Base-by-base conservation (phyloP, 2,888 invertebrate genomes). In the Rhopalosiphum nymphaeae region DNA sequence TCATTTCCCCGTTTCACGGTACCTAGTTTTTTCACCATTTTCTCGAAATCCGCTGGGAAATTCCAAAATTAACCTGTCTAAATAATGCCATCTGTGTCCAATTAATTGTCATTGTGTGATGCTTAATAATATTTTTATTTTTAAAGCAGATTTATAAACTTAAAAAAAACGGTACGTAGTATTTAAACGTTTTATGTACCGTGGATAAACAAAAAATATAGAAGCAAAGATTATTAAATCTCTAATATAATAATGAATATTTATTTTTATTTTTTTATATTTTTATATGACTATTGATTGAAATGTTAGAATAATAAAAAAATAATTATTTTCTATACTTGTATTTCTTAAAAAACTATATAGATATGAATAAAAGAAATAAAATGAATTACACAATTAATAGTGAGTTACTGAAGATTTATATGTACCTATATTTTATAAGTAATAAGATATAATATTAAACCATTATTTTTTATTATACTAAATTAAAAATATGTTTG, bases 91-190 rank as follows among this genome's bases (percentile, higher is more conserved):
- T 44, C 42, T 29, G 46, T 89, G 26, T 89, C 56, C 42, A 57
- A 89, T 89, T 89, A 89, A 56, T 89, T 26, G 56, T 56, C 56
- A 42, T 89, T 89, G 89, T 89, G 42, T 57, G 29, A n/a, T 78
- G 78, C 78, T 78, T 78, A 78, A 21, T 57, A 56, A 56, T 88
- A 36, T 53, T 89, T 36, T 56, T 56, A 89, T 56, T 57, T 25
- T 42, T 57, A 10, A 36, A 89, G 5, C 36, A 56, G 26, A 53
- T 56, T 56, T 56, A 29, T 89, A 56, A 56, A 56, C 42, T 89
- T 44, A 42, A 88, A 53, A 46, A 88, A 44, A 86, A 53, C 10
- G 26, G 42, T 89, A 53, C 29, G 89, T 57, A 29, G 29, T 56
- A 42, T 42, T 89, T 26, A 1, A 56, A 42, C 56, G 56, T 57